phyloP scores from a whole-genome alignment of 2,113 vertebrate genomes.

The Entelurus aequoreus region DNA sequence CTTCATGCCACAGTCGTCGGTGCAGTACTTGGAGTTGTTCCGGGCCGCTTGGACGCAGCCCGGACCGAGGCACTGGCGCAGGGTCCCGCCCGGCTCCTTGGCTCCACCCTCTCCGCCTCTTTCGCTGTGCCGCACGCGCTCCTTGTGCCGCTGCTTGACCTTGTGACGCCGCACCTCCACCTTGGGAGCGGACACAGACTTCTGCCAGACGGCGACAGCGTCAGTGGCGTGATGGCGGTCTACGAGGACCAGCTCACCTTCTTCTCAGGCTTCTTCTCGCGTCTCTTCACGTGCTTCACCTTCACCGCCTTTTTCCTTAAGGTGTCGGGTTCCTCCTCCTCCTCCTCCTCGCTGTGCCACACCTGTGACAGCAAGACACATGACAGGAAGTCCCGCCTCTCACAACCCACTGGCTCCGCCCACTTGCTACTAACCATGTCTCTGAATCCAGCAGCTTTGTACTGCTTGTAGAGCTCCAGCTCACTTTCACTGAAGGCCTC shows the following conservation, averaged over 20 bases:
- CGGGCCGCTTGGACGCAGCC: constrained; percentile 78
- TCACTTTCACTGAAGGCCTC: constrained; percentile 71
- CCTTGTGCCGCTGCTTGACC: constrained; percentile 87
- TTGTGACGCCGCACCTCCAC: constrained; percentile 84
- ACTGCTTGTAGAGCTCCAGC: constrained; percentile 81
- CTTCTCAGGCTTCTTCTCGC: constrained; percentile 91
- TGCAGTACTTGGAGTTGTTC: constrained; percentile 86
- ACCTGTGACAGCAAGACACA: constrained; percentile 55
- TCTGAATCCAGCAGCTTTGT: constrained; percentile 76
- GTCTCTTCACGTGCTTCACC: constrained; percentile 89
- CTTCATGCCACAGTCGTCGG: constrained; percentile 94
- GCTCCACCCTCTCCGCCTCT: constrained; percentile 56
- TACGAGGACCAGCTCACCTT: constrained; percentile 62
- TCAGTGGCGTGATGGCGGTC: neutral
- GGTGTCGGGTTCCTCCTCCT: constrained; percentile 69
- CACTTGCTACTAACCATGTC: constrained; percentile 63
- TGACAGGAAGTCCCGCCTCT: constrained; percentile 3
- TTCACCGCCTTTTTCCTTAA: constrained; percentile 88
- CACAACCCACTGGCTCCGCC: too few relatives aligned
- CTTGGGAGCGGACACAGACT: constrained; percentile 35
- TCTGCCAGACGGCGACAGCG: constrained; percentile 60
- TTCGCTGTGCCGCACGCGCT: constrained; percentile 78
- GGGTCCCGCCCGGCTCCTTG: constrained; percentile 65
- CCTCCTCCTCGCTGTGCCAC: constrained; percentile 84
- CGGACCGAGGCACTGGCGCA: constrained; percentile 86